Evolutionary conservation across 2,797 vertebrate species (phyloP).

Genomic region (Syngnathus acus): DNA sequence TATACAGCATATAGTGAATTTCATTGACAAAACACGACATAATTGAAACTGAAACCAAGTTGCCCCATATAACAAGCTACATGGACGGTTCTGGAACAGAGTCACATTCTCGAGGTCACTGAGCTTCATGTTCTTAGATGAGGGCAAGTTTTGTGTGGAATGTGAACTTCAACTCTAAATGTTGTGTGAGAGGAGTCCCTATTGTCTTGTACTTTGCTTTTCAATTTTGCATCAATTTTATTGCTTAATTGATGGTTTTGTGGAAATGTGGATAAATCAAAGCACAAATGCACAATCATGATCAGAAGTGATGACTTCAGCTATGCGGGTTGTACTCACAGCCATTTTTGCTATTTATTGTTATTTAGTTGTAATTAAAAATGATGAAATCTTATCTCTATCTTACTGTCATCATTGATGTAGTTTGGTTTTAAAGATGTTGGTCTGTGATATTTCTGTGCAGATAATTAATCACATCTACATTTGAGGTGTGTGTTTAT

Average conservation of each 20-base stretch:
- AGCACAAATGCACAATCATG: constrained; percentile 34
- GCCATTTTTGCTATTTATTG: neutral
- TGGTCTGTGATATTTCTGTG: constrained; percentile 37
- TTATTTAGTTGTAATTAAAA: constrained; percentile 2
- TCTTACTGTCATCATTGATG: constrained; percentile 15
- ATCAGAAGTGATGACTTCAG: constrained; percentile 17
- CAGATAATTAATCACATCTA: constrained; percentile 15
- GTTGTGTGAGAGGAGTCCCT: neutral
- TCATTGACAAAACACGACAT: constrained; percentile 19
- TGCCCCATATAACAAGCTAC: constrained; percentile 9
- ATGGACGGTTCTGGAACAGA: neutral
- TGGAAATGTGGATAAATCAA: constrained; percentile 29
- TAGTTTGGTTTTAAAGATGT: constrained; percentile 31
- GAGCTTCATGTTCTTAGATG: neutral
- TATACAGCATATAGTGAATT: constrained; percentile 16
- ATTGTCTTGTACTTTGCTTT: constrained; percentile 37
- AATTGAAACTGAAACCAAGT: constrained; percentile 40
- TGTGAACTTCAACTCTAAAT: constrained; percentile 13
- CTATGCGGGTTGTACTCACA: constrained; percentile 1
- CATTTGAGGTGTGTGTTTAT: constrained; percentile 37
- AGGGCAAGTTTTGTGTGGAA: constrained; percentile 4
- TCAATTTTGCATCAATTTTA: constrained; percentile 34
- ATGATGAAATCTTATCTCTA: neutral
- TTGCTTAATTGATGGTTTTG: constrained; percentile 30
- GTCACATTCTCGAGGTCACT: neutral